These are phyloP conservation scores for Lepeophtheirus nordmannii DNA, from an alignment of 2,888 invertebrate genomes.

Conservation along the genomic window DNA sequence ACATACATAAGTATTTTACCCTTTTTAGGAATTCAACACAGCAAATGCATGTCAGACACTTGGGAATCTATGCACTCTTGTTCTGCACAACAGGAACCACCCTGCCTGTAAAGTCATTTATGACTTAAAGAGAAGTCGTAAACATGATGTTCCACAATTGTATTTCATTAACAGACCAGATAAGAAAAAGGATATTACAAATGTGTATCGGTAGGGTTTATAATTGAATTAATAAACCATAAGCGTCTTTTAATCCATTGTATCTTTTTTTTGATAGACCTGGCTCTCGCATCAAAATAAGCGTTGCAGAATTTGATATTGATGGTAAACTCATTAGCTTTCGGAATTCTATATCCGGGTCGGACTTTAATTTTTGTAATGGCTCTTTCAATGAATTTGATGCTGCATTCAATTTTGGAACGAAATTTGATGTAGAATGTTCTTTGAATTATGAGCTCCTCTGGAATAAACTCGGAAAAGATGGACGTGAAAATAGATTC, in stretches of 20 bases:
- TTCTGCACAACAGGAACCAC: constrained; percentile 15
- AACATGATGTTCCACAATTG: constrained; percentile 11
- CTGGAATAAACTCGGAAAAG: constrained; percentile 25
- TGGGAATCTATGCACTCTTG: constrained; percentile 28
- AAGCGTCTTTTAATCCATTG: not conserved
- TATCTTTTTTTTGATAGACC: not conserved
- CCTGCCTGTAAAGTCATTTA: constrained; percentile 7
- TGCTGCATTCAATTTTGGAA: constrained; percentile 27
- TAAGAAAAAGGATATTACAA: constrained; percentile 16
- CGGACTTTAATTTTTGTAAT: constrained; percentile 21
- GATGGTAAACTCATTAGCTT: not conserved
- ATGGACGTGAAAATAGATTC: not conserved
- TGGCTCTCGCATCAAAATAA: constrained; percentile 1
- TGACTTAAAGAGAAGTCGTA: not conserved
- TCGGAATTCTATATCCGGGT: not conserved
- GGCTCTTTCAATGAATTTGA: constrained; percentile 24
- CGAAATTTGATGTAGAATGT: constrained; percentile 27
- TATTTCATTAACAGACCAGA: not conserved
- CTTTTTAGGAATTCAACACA: constrained; percentile 21
- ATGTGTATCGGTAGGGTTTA: not conserved
- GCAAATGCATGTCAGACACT: constrained; percentile 27
- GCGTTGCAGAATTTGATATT: not conserved
- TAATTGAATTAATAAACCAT: constrained; percentile 1
- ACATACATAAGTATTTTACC: not conserved
- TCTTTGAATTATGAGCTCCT: constrained; percentile 24